A percentile compares a stretch with the other conserved stretches of the same genome.
Evolutionary conservation across 2,113 vertebrate species (phyloP).

Genomic region (Pholis gunnellus): DNA sequence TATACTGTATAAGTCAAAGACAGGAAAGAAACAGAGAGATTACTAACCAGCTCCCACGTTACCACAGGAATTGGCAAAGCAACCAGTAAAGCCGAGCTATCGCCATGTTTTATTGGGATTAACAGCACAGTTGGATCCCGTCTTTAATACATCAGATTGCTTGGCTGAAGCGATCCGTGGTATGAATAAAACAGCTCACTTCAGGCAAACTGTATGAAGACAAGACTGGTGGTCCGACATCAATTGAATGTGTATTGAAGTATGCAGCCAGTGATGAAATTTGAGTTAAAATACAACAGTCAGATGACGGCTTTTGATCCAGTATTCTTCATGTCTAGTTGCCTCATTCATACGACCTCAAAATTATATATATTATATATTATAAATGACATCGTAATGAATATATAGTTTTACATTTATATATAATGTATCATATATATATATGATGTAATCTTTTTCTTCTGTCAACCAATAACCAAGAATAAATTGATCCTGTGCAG

Average conservation of each 20-base stretch:
- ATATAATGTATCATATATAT: not conserved
- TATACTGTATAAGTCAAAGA: conserved; percentile 15
- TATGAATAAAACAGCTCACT: conserved; percentile 65
- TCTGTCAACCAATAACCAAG: not conserved
- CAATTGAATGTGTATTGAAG: conserved; percentile 17
- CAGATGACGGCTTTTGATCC: not conserved
- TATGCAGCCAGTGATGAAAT: not conserved
- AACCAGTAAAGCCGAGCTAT: not conserved
- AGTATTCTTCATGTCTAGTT: not conserved
- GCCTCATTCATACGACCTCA: not conserved
- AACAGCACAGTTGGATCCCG: conserved; percentile 17
- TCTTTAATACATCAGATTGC: conserved; percentile 57
- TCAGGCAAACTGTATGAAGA: conserved; percentile 15
- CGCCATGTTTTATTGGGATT: conserved; percentile 37
- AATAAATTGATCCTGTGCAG: not conserved
- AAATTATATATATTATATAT: not conserved
- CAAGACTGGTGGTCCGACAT: conserved; percentile 5
- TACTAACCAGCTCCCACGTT: conserved; percentile 31
- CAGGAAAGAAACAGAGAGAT: not conserved
- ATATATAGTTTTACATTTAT: too few species aligned
- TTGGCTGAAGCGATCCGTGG: conserved; percentile 23
- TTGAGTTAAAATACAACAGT: not conserved
- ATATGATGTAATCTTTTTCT: too few species aligned
- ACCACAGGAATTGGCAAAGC: not conserved
- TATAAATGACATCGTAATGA: not conserved